A percentile compares a stretch with the other conserved stretches of the same genome.
phyloP scores from a whole-genome alignment of 2,888 invertebrate species.

The Subacronicta megacephala region DNA sequence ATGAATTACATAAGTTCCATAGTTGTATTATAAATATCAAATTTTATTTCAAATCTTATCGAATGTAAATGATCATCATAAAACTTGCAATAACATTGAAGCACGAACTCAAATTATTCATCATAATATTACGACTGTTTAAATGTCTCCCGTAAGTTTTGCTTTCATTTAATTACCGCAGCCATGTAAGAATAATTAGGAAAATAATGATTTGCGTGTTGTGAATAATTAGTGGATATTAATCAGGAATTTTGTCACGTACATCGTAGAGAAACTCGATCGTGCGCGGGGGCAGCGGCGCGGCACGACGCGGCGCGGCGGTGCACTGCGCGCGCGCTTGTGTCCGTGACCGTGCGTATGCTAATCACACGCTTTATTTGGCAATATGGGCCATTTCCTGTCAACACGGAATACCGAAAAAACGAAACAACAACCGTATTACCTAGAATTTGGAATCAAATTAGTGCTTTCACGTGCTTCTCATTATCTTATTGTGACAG shows the following conservation, averaged over 20 bases:
- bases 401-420: conserved; percentile 70
- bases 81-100: conserved; percentile 9
- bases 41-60: neutral
- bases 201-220: conserved; percentile 63
- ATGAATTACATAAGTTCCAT: conserved; percentile 2
- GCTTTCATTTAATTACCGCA: conserved; percentile 43
- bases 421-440: conserved; percentile 58
- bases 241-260: conserved; percentile 73
- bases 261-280: conserved; percentile 72
- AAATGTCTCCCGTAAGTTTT: conserved; percentile 24
- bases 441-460: conserved; percentile 58
- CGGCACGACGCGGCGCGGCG: conserved; percentile 54
- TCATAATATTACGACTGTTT: conserved; percentile 1
- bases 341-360: conserved; percentile 76
- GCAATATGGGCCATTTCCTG: conserved; percentile 80
- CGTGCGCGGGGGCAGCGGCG: conserved; percentile 43
- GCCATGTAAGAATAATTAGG: conserved; percentile 61
- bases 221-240: conserved; percentile 41
- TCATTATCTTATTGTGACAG: conserved; percentile 37
- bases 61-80: neutral
- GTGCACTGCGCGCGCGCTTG: conserved; percentile 47
- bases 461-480: conserved; percentile 51
- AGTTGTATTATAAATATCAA: neutral
- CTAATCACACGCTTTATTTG: conserved; percentile 73
- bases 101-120: conserved; percentile 14